phyloP scores from a whole-genome alignment of 2,888 invertebrate species.

The Drosophila histrio region DNA sequence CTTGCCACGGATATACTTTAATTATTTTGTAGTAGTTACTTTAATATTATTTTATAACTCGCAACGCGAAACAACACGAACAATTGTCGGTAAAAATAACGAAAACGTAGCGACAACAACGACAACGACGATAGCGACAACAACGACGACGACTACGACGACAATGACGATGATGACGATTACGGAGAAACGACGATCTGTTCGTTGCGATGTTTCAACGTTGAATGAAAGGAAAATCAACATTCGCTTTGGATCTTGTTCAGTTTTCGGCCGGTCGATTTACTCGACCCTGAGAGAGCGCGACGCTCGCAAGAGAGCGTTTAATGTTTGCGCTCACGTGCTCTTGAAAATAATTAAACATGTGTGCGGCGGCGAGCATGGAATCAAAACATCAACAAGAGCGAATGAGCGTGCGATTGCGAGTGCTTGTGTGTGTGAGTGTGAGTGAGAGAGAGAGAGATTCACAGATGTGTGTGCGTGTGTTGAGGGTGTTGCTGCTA shows the following conservation, averaged over 20 bases:
- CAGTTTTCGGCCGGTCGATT: constrained; percentile 61
- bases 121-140: constrained; percentile 16
- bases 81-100: constrained; percentile 10
- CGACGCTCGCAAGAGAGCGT: constrained; percentile 16
- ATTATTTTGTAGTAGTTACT: background rate
- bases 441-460: constrained; percentile 16
- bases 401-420: constrained; percentile 2
- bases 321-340: constrained; percentile 42
- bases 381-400: constrained; percentile 57
- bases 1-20: background rate
- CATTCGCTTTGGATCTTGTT: constrained; percentile 83
- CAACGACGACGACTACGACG: constrained; percentile 56
- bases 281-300: constrained; percentile 56
- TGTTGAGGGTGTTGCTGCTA: constrained; percentile 48
- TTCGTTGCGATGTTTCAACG: constrained; percentile 78
- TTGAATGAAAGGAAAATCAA: constrained; percentile 84
- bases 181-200: constrained; percentile 78
- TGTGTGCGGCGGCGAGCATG: constrained; percentile 41
- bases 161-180: constrained; percentile 27
- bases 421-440: background rate
- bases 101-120: constrained; percentile 27
- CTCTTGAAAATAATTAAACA: constrained; percentile 59
- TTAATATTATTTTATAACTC: background rate
- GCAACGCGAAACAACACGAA: constrained; percentile 12
- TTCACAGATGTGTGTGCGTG: constrained; percentile 6